Evolutionary conservation across 2,888 invertebrate species (phyloP).

Genomic region (Leptinotarsa rubiginosa): DNA sequence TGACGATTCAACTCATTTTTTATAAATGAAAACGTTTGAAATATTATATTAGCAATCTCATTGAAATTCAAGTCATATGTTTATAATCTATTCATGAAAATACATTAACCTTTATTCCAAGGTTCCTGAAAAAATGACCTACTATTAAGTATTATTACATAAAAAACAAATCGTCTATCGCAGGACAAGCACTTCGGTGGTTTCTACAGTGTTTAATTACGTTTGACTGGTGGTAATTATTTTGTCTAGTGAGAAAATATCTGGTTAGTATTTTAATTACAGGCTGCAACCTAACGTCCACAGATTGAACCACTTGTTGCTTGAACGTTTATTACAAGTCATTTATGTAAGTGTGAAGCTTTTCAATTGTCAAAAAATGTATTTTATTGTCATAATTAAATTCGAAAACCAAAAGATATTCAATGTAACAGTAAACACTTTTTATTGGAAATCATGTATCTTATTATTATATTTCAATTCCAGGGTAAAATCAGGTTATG

Average conservation of each 20-base stretch:
- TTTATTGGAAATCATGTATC: too few relatives aligned
- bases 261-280: slow-evolving; percentile 46
- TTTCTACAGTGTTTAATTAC: slow-evolving; percentile 47
- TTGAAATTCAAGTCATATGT: background rate
- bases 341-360: background rate
- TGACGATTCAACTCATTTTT: too few relatives aligned
- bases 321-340: background rate
- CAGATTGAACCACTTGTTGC: too few relatives aligned
- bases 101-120: slow-evolving; percentile 34
- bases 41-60: too few relatives aligned
- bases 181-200: slow-evolving; percentile 32
- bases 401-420: too few relatives aligned
- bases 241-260: slow-evolving; percentile 45
- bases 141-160: slow-evolving; percentile 38
- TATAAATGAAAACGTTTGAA: too few relatives aligned
- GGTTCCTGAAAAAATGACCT: slow-evolving; percentile 35
- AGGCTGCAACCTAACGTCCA: background rate
- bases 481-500: too few relatives aligned
- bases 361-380: too few relatives aligned
- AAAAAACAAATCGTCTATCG: slow-evolving; percentile 42
- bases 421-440: too few relatives aligned
- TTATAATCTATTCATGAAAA: background rate
- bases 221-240: slow-evolving; percentile 48
- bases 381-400: too few relatives aligned
- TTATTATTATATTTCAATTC: too few relatives aligned